Base-by-base conservation (phyloP, 2,113 vertebrate species). In the Macrotus californicus region DNA sequence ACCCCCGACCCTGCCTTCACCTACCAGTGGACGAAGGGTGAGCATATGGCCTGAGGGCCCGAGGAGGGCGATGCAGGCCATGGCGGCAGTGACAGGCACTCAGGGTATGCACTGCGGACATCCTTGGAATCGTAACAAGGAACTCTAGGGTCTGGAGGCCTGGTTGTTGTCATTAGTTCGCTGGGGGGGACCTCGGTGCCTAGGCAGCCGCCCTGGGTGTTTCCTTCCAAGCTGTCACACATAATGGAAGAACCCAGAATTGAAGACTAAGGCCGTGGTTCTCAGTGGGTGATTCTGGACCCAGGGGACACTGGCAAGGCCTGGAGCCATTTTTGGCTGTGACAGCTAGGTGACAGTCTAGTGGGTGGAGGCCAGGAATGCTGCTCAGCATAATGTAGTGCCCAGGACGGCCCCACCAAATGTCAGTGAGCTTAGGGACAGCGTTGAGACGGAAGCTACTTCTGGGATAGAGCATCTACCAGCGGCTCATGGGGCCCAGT, bases 1-100 rank as follows among this genome's bases (percentile, higher is more conserved):
- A 99, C 99, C 0, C 96, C 92, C 7, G 94, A 97, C 6, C 93
- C 97, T 0, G 94, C 92, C 0, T 97, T 97, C 3, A 14, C 96
- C 43, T 97, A 70, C 50, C 89, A 76, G 43, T 98, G 98, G 98
- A 13, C 97, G 13, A 24, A 96, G 15, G 98, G 99, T 99, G n/a
- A 98, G 99, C 97, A 4, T 2, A 36, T 2, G 5, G 29, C 67
- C 22, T 2, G 6, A 7, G 61, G 36, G 22, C 15, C 10, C 0
- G 10, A 14, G 19, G 4, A n/a, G 61, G 50, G 52, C 7, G 39
- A 41, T 1, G 0, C 16, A 24, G 67, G n/a, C 93, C 41, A 0
- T 39, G 26, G 29, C 6, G 1, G 34, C 14, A 0, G 1, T 4
- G 19, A 21, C 9, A 0, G 31, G 52, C 1, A 14, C 29, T 52